Evolutionary conservation across 2,797 vertebrate genomes (phyloP).

Genomic region (Lateolabrax maculatus): DNA sequence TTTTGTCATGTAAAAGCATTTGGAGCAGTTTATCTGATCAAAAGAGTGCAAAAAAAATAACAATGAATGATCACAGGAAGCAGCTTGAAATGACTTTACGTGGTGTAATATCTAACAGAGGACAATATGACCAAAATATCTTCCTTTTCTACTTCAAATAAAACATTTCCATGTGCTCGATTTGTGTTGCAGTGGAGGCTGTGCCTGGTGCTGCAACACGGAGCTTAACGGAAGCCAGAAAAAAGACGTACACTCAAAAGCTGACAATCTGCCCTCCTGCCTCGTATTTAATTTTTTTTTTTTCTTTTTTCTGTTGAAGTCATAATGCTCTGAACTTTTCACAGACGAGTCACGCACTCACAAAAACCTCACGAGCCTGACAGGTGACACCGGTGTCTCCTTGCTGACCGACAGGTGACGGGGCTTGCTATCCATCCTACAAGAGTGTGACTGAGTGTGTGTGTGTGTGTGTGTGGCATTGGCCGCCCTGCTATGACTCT

Average conservation of each 20-base stretch:
- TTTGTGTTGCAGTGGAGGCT: background rate
- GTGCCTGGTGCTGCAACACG: background rate
- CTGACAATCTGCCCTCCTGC: conserved; percentile 25
- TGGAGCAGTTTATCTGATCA: background rate
- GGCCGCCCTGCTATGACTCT: conserved; percentile 62
- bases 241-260: background rate
- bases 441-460: conserved; percentile 38
- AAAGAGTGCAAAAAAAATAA: background rate
- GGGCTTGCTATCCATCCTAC: conserved; percentile 27
- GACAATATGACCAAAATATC: background rate
- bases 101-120: background rate
- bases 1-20: background rate
- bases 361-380: conserved; percentile 24
- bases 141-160: background rate
- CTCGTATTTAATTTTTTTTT: background rate
- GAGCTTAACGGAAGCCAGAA: conserved; percentile 13
- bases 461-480: conserved; percentile 55
- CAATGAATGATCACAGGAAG: too few relatives aligned
- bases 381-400: conserved; percentile 33
- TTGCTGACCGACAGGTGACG: conserved; percentile 57
- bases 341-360: background rate
- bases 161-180: background rate
- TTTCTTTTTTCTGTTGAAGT: conserved; percentile 17
- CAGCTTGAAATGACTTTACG: background rate
- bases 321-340: conserved; percentile 15